These are phyloP conservation scores for Sialis lutaria DNA, from an alignment of 2,888 invertebrate species.

Conservation along the genomic window DNA sequence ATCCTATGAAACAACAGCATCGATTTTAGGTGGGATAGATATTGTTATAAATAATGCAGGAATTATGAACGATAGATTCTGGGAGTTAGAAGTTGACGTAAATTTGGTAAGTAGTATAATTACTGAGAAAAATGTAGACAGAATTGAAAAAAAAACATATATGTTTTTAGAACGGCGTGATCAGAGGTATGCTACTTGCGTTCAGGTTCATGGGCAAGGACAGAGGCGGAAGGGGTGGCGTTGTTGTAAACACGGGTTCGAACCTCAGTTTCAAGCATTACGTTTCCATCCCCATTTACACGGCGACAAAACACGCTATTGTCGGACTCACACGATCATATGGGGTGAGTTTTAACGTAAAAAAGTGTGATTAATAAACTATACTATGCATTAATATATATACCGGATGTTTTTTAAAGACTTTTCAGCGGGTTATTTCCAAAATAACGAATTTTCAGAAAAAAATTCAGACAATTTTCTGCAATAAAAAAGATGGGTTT, in stretches of 20 bases:
- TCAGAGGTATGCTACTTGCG: constrained; percentile 54
- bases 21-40: constrained; percentile 53
- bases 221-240: constrained; percentile 58
- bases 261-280: constrained; percentile 50
- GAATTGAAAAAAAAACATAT: not conserved
- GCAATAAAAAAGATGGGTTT: too few relatives aligned
- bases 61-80: constrained; percentile 57
- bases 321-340: constrained; percentile 56
- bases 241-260: constrained; percentile 59
- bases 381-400: too few relatives aligned
- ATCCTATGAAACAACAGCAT: constrained; percentile 54
- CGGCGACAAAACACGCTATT: constrained; percentile 60
- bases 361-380: too few relatives aligned
- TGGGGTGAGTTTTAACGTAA: constrained; percentile 31
- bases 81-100: constrained; percentile 50
- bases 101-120: constrained; percentile 20
- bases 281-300: constrained; percentile 57
- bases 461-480: too few relatives aligned
- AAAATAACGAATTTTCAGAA: too few relatives aligned
- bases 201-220: constrained; percentile 60
- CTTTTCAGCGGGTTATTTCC: too few relatives aligned
- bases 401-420: too few relatives aligned
- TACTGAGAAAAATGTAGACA: not conserved
- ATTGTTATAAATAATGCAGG: constrained; percentile 69
- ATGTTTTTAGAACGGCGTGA: constrained; percentile 48